Percentiles rank a stretch among this genome's conserved stretches.
Conservation (phyloP, 2,113 vertebrate genomes). For the Coptodon rendalli region DNA sequence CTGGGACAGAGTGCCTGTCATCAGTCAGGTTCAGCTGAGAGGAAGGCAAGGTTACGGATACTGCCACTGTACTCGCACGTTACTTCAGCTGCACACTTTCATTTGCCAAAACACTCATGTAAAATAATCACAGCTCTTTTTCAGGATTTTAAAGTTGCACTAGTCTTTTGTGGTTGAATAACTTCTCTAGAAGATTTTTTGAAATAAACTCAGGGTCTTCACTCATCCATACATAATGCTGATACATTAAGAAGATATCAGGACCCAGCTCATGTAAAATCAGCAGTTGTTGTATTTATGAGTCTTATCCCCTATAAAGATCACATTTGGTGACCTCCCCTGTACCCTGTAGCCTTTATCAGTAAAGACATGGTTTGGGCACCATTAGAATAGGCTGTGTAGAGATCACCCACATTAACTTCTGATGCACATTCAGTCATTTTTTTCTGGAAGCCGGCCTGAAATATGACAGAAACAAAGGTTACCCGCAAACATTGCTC, state of each 20-base stretch:
- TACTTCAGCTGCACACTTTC: neutral
- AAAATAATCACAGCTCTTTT: neutral
- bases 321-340: neutral
- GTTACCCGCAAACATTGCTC: neutral
- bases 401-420: neutral
- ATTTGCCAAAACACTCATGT: neutral
- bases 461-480: neutral
- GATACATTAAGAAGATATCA: neutral
- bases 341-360: neutral
- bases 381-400: neutral
- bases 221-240: too few relatives aligned
- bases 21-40: neutral
- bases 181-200: neutral
- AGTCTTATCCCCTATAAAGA: neutral
- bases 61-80: neutral
- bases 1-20: neutral
- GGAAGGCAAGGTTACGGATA: neutral
- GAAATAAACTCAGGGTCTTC: neutral
- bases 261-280: neutral
- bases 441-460: neutral
- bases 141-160: neutral
- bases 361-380: neutral
- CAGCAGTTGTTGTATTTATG: neutral
- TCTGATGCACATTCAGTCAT: neutral
- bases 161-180: neutral